Conservation (phyloP, 2,888 invertebrate genomes). For the Chirona hameri region DNA sequence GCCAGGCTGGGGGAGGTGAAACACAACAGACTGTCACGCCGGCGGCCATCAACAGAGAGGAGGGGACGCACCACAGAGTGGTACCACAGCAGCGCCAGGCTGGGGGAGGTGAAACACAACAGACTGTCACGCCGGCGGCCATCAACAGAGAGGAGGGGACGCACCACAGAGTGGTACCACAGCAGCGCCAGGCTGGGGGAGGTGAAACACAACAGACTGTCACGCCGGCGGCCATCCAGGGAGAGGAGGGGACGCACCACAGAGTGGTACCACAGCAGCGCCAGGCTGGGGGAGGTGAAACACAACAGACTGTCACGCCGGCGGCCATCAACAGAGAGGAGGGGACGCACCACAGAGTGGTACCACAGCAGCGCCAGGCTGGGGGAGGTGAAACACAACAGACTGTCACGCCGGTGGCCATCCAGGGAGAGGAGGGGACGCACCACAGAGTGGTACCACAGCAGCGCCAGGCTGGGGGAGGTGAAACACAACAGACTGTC, state of each 20-base stretch:
- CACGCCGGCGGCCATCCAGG: constrained; percentile 52
- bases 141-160: too few relatives aligned
- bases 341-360: neutral
- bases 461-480: too few relatives aligned
- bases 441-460: constrained; percentile 70
- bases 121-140: too few relatives aligned
- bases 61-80: too few relatives aligned
- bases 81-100: too few relatives aligned
- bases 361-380: constrained; percentile 58
- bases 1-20: too few relatives aligned
- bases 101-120: too few relatives aligned
- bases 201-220: constrained; percentile 44
- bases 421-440: constrained; percentile 55
- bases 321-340: constrained; percentile 54
- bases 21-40: too few relatives aligned
- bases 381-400: constrained; percentile 44
- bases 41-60: too few relatives aligned
- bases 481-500: constrained; percentile 51
- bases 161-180: too few relatives aligned
- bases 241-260: constrained; percentile 60
- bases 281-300: too few relatives aligned
- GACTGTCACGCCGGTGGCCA: too few relatives aligned
- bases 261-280: neutral
- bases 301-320: constrained; percentile 54
- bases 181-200: constrained; percentile 51